Evolutionary conservation across 2,113 vertebrate species (phyloP), one percentile per base, ranked within the genome.

Genomic region (Pleuronectes platessa): DNA sequence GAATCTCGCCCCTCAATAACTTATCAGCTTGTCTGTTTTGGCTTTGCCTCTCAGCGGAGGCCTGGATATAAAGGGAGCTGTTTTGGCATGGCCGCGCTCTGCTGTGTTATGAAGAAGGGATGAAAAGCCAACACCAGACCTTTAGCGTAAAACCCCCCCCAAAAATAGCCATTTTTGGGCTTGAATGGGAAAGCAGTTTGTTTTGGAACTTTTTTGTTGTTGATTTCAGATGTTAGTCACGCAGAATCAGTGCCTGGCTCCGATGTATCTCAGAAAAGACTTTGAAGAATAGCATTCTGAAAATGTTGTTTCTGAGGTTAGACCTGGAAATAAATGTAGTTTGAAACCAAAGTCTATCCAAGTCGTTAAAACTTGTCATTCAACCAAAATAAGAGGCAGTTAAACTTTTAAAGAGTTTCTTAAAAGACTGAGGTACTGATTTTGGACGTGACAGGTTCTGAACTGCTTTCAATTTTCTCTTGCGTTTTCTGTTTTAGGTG

Each of bases 11-110:
- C 42, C 26, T 21, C 53, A 64, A 72, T 78, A 80, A 82, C 23
- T 92, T 92, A 89, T 95, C 94, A 92, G 92, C 91, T 93, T 91
- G 94, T 93, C 95, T 94, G 88, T 90, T 93, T 83, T 95, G 89
- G 92, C 93, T 53, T 58, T 1, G 47, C 35, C 27, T 73, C 55
- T 53, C 76, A 72, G n/a, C 24, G 14, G 35, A 71, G 66, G 64
- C 23, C 71, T 77, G 71, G 71, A 65, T 63, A 13, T 78, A 70
- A 74, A 82, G 63, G 1, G 62, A 78, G 71, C 58, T 47, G 63
- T 23, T 54, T 31, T 82, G 79, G 68, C 74, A 47, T 23, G 6
- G 27, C 26, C 6, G 0, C 20, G 42, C 68, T 80, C 49, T 9
- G 35, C 68, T 60, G 31, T 53, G 58, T 80, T 71, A 56, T 3